Evolutionary conservation across 2,797 vertebrate species (phyloP).

Genomic region (Catharus ustulatus): DNA sequence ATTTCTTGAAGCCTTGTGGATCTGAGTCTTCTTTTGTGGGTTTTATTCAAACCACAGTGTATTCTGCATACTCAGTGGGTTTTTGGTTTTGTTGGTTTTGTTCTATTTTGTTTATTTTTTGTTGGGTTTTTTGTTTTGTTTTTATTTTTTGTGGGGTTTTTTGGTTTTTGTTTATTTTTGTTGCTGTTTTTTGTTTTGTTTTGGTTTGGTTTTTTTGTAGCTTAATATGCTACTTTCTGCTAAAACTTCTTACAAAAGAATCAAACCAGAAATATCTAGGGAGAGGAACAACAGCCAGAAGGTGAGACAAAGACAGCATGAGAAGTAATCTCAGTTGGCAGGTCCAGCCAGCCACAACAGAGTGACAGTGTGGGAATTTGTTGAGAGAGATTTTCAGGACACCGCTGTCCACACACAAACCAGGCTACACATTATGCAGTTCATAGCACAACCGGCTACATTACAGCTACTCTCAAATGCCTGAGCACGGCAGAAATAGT

Average conservation of each 20-base stretch:
- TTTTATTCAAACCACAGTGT: not conserved
- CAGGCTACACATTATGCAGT: not conserved
- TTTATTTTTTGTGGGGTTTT: not conserved
- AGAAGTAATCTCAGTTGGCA: slow-evolving; percentile 60
- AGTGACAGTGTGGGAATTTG: slow-evolving; percentile 31
- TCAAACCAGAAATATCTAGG: slow-evolving; percentile 9
- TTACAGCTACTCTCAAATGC: not conserved
- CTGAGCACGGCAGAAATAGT: not conserved
- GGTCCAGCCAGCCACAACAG: slow-evolving; percentile 45
- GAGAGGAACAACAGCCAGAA: slow-evolving; percentile 41
- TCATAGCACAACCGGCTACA: not conserved
- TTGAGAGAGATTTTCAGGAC: slow-evolving; percentile 37
- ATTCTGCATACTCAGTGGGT: not conserved
- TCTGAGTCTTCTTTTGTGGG: not conserved
- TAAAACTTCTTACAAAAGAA: slow-evolving; percentile 18
- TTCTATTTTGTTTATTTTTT: no score
- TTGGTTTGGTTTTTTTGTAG: not conserved
- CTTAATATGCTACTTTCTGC: not conserved
- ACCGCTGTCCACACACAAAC: not conserved
- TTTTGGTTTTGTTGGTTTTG: not conserved
- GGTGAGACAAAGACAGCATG: slow-evolving; percentile 48
- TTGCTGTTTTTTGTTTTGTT: no score
- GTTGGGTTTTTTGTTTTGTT: not conserved
- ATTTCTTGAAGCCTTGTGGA: not conserved
- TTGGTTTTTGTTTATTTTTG: not conserved